These are phyloP conservation scores for Lycocorax pyrrhopterus DNA, from an alignment of 2,113 vertebrate species.

Conservation along the genomic window DNA sequence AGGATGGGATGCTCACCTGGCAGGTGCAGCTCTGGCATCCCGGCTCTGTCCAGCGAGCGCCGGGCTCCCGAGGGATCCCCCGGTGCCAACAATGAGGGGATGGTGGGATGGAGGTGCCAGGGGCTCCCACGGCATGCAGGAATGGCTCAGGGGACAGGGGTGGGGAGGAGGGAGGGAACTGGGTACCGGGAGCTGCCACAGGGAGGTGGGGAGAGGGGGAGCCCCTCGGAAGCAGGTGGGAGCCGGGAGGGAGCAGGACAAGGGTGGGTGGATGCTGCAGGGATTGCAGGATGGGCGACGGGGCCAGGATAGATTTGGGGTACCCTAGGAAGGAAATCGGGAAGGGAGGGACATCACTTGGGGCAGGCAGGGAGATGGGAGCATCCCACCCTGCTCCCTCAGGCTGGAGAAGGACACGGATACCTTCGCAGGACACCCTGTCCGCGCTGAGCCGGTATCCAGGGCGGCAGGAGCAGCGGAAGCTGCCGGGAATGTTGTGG, in stretches of 20 bases:
- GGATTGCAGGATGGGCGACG: slow-evolving; percentile 58
- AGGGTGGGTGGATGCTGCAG: slow-evolving; percentile 44
- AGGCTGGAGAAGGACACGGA: not conserved
- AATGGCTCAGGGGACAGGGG: not conserved
- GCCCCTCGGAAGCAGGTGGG: slow-evolving; percentile 36
- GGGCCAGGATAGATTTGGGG: slow-evolving; percentile 58
- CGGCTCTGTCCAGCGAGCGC: slow-evolving; percentile 57
- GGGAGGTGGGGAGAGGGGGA: slow-evolving; percentile 49
- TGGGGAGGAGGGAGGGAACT: not conserved
- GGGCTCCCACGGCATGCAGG: not conserved
- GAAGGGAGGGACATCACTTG: not conserved
- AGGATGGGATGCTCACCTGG: slow-evolving; percentile 21
- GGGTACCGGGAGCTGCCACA: not conserved
- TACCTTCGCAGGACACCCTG: slow-evolving; percentile 75
- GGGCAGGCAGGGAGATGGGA: not conserved
- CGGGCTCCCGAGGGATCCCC: not conserved
- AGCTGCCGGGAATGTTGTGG: slow-evolving; percentile 77
- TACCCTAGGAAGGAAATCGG: slow-evolving; percentile 32
- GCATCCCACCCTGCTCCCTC: not conserved
- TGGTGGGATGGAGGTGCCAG: not conserved
- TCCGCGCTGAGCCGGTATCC: slow-evolving; percentile 71
- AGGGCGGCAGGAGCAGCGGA: slow-evolving; percentile 71
- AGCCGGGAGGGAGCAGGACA: slow-evolving; percentile 55
- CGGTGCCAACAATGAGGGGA: slow-evolving; percentile 60
- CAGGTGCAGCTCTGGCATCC: slow-evolving; percentile 70